Evolutionary conservation across 2,888 invertebrate genomes (phyloP).

Genomic region (Congeria kusceri): DNA sequence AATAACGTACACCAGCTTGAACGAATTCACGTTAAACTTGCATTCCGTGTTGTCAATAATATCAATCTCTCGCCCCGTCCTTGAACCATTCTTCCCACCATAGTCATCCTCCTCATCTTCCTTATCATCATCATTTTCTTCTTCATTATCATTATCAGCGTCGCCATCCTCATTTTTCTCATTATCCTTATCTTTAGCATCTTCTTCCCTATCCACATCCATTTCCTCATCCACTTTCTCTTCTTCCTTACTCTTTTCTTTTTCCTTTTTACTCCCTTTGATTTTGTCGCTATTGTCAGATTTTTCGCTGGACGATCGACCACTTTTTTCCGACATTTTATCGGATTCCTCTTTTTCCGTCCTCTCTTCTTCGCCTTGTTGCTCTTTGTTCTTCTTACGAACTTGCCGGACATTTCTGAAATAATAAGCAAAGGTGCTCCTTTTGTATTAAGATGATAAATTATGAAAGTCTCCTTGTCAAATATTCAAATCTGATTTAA

Average conservation of each 20-base stretch:
- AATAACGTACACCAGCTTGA: constrained; percentile 91
- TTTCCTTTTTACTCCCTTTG: neutral
- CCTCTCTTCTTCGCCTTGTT: constrained; percentile 58
- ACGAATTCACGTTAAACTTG: constrained; percentile 90
- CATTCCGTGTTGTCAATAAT: constrained; percentile 89
- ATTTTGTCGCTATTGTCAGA: neutral
- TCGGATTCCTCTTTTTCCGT: constrained; percentile 40
- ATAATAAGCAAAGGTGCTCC: neutral
- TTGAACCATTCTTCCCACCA: constrained; percentile 27
- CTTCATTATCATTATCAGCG: constrained; percentile 22
- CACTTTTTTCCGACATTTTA: too few relatives aligned
- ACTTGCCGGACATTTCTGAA: constrained; percentile 82
- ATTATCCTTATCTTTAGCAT: constrained; percentile 5
- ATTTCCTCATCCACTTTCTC: constrained; percentile 38
- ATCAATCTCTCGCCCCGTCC: constrained; percentile 64
- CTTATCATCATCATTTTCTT: neutral
- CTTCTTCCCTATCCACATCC: constrained; percentile 54
- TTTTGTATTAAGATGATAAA: too few relatives aligned
- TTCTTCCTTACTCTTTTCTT: constrained; percentile 13
- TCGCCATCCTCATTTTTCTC: constrained; percentile 8
- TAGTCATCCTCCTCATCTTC: constrained; percentile 21
- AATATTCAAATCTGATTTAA: too few relatives aligned
- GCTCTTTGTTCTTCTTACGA: constrained; percentile 76
- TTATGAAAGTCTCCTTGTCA: too few relatives aligned
- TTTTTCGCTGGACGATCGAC: too few relatives aligned